These are phyloP conservation scores for Rhinoderma darwinii DNA, from an alignment of 2,113 vertebrate genomes.

Conservation along the genomic window DNA sequence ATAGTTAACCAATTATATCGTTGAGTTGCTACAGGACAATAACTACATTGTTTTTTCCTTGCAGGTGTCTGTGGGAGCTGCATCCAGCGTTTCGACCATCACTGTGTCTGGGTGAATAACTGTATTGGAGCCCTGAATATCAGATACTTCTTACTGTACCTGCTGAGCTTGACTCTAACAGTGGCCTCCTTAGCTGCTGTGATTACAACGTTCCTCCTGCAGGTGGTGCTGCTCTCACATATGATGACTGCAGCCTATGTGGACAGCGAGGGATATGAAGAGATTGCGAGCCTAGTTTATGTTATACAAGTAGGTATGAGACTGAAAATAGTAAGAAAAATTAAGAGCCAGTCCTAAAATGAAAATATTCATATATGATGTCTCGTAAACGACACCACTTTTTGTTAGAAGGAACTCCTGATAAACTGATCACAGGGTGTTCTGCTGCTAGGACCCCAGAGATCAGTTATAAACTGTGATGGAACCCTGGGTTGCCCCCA, in stretches of 20 bases:
- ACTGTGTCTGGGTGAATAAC: constrained; percentile 97
- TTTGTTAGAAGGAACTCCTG: no score
- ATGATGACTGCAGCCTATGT: constrained; percentile 75
- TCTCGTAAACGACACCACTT: no score
- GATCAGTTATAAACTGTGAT: no score
- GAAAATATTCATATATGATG: no score
- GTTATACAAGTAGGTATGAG: constrained; percentile 79
- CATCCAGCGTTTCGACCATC: constrained; percentile 94
- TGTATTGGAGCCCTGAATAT: constrained; percentile 88
- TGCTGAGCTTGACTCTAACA: constrained; percentile 76
- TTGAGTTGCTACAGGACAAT: no score
- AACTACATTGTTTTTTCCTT: background rate
- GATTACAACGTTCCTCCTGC: constrained; percentile 75
- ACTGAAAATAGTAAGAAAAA: no score
- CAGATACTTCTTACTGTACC: constrained; percentile 85
- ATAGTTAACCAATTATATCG: no score
- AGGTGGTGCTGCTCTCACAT: constrained; percentile 74
- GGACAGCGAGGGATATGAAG: constrained; percentile 77
- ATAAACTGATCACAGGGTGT: no score
- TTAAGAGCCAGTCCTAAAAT: background rate
- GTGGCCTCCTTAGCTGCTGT: constrained; percentile 72
- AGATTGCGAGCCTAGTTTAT: constrained; percentile 73
- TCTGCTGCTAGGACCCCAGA: no score
- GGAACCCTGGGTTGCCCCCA: no score
- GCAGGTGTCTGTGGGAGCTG: constrained; percentile 85